Conservation (phyloP, 35 echinoderm and acorn worm genomes). For the Stichopus chloronotus region DNA sequence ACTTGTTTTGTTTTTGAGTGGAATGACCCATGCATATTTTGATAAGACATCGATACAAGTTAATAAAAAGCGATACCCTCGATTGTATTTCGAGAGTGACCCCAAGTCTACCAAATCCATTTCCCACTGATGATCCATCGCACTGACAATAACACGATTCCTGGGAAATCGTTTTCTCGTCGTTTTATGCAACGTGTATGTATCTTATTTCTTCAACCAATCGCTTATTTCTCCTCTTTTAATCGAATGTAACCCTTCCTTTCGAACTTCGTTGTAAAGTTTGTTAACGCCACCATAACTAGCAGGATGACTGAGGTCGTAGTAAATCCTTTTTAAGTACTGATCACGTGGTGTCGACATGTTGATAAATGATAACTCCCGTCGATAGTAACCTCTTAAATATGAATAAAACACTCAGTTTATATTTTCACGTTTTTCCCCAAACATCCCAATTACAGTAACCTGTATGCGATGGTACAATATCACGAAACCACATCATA, state of each 20-base stretch:
- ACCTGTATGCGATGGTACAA: neutral
- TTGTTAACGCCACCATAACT: too few relatives aligned
- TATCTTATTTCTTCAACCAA: too few relatives aligned
- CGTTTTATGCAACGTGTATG: conserved; percentile 62
- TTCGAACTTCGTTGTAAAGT: too few relatives aligned
- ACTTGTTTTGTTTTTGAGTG: conserved; percentile 56
- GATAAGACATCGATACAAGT: too few relatives aligned
- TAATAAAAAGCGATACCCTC: conserved; percentile 53
- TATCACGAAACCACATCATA: neutral
- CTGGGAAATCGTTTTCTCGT: conserved; percentile 29
- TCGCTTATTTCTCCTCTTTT: too few relatives aligned
- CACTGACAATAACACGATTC: conserved; percentile 56
- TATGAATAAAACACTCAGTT: too few relatives aligned
- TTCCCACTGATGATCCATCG: conserved; percentile 63
- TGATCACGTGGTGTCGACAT: neutral
- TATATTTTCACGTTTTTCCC: neutral
- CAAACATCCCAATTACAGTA: neutral
- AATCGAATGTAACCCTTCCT: too few relatives aligned
- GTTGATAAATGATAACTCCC: too few relatives aligned
- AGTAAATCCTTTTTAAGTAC: too few relatives aligned
- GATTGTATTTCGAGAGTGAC: conserved; percentile 38
- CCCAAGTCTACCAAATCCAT: conserved; percentile 61
- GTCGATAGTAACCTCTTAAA: too few relatives aligned
- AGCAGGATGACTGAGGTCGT: too few relatives aligned
- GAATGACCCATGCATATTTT: conserved; percentile 56